Percentiles rank a stretch among this genome's conserved stretches.
phyloP scores from a whole-genome alignment of 2,797 vertebrate genomes.

The Argyrosomus regius region DNA sequence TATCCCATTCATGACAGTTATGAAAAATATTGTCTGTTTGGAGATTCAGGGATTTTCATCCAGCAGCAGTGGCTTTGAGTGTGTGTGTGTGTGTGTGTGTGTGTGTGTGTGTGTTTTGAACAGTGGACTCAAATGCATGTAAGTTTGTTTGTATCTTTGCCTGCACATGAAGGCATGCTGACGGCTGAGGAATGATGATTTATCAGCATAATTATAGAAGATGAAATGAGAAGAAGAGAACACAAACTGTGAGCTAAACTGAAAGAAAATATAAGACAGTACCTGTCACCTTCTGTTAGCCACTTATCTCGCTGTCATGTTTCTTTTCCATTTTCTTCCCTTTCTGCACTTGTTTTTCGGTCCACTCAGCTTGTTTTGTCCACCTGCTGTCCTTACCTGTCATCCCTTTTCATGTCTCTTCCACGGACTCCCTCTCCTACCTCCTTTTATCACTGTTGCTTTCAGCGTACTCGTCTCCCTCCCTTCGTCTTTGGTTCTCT shows the following conservation, averaged over 20 bases:
- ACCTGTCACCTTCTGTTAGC: conserved; percentile 24
- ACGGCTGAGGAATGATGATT: conserved; percentile 39
- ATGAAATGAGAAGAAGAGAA: not conserved
- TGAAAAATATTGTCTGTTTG: conserved; percentile 16
- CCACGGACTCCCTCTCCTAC: conserved; percentile 4
- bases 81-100: not conserved
- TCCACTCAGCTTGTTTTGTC: conserved; percentile 41
- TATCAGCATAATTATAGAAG: conserved; percentile 22
- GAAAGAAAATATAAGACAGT: conserved; percentile 15
- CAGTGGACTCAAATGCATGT: not conserved
- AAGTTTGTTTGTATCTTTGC: conserved; percentile 23
- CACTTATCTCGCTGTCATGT: conserved; percentile 18
- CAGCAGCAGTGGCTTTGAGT: not conserved
- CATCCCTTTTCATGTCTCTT: conserved; percentile 20
- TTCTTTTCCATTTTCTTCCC: conserved; percentile 17
- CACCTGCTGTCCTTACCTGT: conserved; percentile 50
- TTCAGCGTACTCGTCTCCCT: conserved; percentile 32
- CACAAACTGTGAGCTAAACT: not conserved
- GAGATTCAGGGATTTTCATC: conserved; percentile 17
- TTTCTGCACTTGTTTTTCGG: conserved; percentile 9
- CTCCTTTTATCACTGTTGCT: conserved; percentile 35
- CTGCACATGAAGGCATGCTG: conserved; percentile 29
- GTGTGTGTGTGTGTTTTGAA: conserved; percentile 13
- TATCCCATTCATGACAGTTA: conserved; percentile 12
- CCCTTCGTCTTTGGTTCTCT: conserved; percentile 43